Conservation (phyloP, 2,113 vertebrate genomes). For the Scolopax mira region DNA sequence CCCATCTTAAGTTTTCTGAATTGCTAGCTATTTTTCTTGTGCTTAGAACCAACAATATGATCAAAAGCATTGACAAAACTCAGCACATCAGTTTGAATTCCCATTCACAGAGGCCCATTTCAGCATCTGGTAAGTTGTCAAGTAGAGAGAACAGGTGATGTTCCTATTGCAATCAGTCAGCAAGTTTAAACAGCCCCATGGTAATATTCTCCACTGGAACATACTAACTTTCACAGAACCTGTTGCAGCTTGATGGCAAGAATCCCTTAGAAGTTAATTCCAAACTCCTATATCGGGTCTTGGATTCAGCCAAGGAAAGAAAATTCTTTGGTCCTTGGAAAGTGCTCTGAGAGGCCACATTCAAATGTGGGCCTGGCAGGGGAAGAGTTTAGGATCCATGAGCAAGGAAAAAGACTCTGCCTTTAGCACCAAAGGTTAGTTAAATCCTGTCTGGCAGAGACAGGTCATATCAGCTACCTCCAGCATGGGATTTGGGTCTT, state of each 20-base stretch:
- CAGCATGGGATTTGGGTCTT: neutral
- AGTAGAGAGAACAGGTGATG: neutral
- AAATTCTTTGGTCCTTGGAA: neutral
- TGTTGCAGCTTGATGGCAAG: rapidly evolving
- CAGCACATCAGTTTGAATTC: neutral
- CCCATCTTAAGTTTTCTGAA: neutral
- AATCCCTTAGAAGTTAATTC: neutral
- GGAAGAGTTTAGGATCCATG: neutral
- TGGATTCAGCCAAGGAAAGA: neutral
- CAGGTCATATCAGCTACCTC: neutral
- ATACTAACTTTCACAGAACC: neutral
- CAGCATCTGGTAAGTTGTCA: neutral
- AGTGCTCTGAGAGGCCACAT: neutral
- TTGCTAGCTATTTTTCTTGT: neutral
- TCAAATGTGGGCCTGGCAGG: neutral
- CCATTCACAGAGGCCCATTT: neutral
- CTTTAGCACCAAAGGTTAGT: neutral
- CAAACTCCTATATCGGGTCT: neutral
- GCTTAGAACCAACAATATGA: neutral
- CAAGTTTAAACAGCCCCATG: neutral
- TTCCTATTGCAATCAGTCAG: neutral
- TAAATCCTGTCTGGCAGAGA: neutral
- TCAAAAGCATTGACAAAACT: neutral
- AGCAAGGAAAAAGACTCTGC: neutral
- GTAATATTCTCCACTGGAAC: neutral